These are phyloP conservation scores for Phodopus roborovskii DNA, from an alignment of 2,113 vertebrate species.

Conservation along the genomic window DNA sequence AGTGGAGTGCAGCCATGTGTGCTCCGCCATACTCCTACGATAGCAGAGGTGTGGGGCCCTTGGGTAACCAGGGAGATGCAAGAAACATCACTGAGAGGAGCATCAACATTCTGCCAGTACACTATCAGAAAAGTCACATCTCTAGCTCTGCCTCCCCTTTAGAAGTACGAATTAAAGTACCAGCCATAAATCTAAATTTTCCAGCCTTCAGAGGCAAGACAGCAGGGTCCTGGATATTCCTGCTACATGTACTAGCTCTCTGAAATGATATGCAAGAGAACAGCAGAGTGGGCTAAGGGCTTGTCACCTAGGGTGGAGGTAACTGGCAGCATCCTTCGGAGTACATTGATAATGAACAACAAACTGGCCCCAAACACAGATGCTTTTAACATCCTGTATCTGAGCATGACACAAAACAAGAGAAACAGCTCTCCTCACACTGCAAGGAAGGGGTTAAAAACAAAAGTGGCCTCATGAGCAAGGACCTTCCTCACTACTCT, in stretches of 20 bases:
- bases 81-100: not conserved
- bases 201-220: not conserved
- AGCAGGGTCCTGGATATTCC: too few relatives aligned
- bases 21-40: not conserved
- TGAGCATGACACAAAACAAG: not conserved
- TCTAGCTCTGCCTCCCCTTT: not conserved
- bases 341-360: too few relatives aligned
- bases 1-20: not conserved
- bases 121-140: too few relatives aligned
- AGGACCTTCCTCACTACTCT: rapidly evolving
- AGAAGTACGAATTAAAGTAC: not conserved
- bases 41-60: not conserved
- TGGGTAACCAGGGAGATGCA: not conserved
- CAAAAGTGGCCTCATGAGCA: rapidly evolving
- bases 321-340: not conserved
- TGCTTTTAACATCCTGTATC: not conserved
- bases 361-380: rapidly evolving
- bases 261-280: not conserved
- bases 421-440: not conserved
- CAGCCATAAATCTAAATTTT: not conserved
- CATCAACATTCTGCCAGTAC: too few relatives aligned
- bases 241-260: not conserved
- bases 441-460: not conserved
- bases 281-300: not conserved
- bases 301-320: not conserved